A percentile compares a stretch with the other conserved stretches of the same genome.
phyloP scores from a whole-genome alignment of 2,888 invertebrate species.

The Scaptomyza polygonia region DNA sequence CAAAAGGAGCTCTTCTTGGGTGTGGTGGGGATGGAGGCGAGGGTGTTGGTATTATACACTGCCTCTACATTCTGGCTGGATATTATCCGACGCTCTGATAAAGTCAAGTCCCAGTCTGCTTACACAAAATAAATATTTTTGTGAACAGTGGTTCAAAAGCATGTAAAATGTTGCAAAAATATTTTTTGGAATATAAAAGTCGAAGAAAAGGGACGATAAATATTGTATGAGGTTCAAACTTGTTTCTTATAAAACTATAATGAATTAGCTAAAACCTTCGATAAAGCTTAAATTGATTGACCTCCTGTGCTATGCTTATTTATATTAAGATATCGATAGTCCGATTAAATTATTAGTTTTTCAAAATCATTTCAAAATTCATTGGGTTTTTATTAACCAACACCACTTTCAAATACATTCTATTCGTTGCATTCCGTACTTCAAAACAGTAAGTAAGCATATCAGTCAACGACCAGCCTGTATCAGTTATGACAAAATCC shows the following conservation, averaged over 20 bases:
- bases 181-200: background rate
- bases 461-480: conserved; percentile 30
- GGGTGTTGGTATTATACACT: background rate
- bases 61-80: conserved; percentile 5
- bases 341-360: background rate
- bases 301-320: no score
- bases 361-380: background rate
- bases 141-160: conserved; percentile 33
- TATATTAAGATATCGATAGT: background rate
- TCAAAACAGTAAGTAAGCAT: conserved; percentile 43
- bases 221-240: no score
- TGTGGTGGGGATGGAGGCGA: background rate
- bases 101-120: conserved; percentile 48
- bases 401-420: background rate
- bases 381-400: background rate
- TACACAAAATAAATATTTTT: conserved; percentile 6
- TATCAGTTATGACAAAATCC: conserved; percentile 61
- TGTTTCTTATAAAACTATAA: no score
- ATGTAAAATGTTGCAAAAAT: background rate
- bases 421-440: conserved; percentile 6
- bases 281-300: no score
- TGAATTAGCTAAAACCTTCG: no score
- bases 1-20: conserved; percentile 52
- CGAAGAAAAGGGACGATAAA: no score
- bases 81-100: conserved; percentile 46